Evolutionary conservation across 2,113 vertebrate species (phyloP).

Genomic region (Scopus umbretta): DNA sequence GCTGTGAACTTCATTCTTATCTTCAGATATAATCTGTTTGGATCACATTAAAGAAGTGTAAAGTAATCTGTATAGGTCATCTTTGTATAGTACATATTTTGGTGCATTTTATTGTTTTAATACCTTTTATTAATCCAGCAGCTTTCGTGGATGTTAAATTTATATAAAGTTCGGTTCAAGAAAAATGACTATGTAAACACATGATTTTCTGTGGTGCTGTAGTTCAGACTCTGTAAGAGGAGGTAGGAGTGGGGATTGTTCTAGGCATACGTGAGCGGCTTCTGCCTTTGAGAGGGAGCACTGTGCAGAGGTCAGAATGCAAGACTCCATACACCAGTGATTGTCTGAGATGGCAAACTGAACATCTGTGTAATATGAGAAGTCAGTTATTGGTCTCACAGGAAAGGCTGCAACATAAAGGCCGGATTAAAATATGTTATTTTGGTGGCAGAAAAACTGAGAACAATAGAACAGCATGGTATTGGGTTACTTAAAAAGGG

Average conservation of each 20-base stretch:
- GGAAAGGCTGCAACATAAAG: neutral
- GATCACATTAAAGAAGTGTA: neutral
- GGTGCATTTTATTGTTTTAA: neutral
- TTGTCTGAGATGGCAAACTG: neutral
- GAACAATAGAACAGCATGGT: neutral
- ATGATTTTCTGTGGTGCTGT: neutral
- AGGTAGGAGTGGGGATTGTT: neutral
- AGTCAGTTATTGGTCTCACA: neutral
- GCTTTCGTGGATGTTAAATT: neutral
- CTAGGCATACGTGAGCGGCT: neutral
- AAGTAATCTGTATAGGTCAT: neutral
- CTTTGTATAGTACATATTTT: neutral
- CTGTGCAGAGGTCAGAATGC: neutral
- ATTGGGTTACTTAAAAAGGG: neutral
- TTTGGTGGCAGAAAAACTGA: neutral
- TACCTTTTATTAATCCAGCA: neutral
- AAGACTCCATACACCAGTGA: neutral
- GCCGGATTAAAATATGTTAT: neutral
- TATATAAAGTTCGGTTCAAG: neutral
- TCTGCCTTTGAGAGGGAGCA: neutral
- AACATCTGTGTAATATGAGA: neutral
- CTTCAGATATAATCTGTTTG: neutral
- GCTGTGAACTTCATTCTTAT: neutral
- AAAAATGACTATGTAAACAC: neutral
- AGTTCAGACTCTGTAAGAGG: neutral